phyloP scores from a whole-genome alignment of 2,888 invertebrate genomes.

The Phlogophora meticulosa region DNA sequence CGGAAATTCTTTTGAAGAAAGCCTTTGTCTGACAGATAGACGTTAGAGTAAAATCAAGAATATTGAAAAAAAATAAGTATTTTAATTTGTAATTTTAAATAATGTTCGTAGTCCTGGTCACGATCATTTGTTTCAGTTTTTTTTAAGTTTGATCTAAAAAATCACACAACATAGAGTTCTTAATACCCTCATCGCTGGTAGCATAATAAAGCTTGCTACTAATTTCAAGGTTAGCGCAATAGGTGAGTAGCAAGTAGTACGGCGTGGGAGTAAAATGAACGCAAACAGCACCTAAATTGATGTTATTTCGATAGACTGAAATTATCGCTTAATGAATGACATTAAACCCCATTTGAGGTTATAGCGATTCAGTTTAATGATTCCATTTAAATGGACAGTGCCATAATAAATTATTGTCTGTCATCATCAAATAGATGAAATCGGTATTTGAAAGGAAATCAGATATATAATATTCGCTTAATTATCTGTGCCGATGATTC shows the following conservation, averaged over 20 bases:
- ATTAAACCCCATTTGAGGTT: conserved; percentile 74
- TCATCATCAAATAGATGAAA: conserved; percentile 71
- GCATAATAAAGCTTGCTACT: background rate
- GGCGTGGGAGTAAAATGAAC: conserved; percentile 72
- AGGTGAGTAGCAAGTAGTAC: conserved; percentile 36
- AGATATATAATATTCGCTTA: conserved; percentile 76
- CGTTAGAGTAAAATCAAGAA: background rate
- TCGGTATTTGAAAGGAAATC: conserved; percentile 73
- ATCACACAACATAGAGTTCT: conserved; percentile 2
- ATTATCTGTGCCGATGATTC: conserved; percentile 79
- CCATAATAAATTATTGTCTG: conserved; percentile 72
- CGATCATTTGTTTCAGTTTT: background rate
- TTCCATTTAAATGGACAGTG: conserved; percentile 67
- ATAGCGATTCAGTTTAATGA: conserved; percentile 70
- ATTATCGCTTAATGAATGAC: conserved; percentile 70
- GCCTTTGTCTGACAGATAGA: conserved; percentile 42
- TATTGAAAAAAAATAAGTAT: background rate
- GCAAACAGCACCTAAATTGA: conserved; percentile 67
- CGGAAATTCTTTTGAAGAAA: conserved; percentile 59
- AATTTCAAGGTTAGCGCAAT: conserved; percentile 13
- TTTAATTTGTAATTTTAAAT: background rate
- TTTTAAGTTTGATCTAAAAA: background rate
- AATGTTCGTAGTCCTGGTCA: no score
- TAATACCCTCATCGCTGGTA: background rate
- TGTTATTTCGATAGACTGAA: conserved; percentile 70